A percentile compares a stretch with the other conserved stretches of the same genome.
These are phyloP conservation scores for Syngnathus typhle DNA, from an alignment of 2,113 vertebrate species.

Conservation along the genomic window DNA sequence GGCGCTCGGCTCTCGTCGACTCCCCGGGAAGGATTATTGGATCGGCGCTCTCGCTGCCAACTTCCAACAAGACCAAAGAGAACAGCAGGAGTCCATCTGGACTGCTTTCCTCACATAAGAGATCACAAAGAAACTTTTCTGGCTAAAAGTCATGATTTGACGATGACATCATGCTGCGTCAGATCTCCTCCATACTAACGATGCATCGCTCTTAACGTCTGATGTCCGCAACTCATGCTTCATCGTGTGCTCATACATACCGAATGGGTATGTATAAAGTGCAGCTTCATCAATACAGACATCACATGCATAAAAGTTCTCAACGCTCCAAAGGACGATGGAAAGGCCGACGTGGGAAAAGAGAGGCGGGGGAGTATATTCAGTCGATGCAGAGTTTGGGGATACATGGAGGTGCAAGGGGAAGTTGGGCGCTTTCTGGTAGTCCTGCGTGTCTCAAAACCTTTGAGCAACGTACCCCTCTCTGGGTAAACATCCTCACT, in stretches of 20 bases:
- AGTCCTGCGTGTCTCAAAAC: constrained; percentile 50
- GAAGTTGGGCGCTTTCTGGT: constrained; percentile 52
- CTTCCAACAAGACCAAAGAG: constrained; percentile 59
- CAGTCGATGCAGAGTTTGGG: constrained; percentile 43
- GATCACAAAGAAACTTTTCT: constrained; percentile 53
- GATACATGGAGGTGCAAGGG: constrained; percentile 54
- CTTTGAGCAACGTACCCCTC: constrained; percentile 86
- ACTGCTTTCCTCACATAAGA: constrained; percentile 37
- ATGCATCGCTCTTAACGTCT: constrained; percentile 52
- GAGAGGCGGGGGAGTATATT: constrained; percentile 6
- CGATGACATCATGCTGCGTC: constrained; percentile 55
- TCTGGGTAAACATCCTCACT: constrained; percentile 99
- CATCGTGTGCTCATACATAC: constrained; percentile 63
- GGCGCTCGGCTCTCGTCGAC: constrained; percentile 14
- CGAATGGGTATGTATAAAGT: constrained; percentile 57
- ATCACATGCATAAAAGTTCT: constrained; percentile 55
- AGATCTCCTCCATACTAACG: constrained; percentile 45
- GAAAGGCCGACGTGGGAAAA: not conserved
- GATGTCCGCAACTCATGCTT: constrained; percentile 64
- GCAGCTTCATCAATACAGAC: constrained; percentile 50
- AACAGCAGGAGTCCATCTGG: constrained; percentile 65
- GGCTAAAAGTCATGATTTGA: constrained; percentile 2
- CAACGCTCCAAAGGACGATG: constrained; percentile 13
- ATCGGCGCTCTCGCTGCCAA: constrained; percentile 49
- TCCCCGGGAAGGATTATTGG: constrained; percentile 53